A percentile compares a stretch with the other conserved stretches of the same genome.
These are phyloP conservation scores for Limnephilus lunatus DNA, from an alignment of 2,888 invertebrate genomes.

Conservation along the genomic window DNA sequence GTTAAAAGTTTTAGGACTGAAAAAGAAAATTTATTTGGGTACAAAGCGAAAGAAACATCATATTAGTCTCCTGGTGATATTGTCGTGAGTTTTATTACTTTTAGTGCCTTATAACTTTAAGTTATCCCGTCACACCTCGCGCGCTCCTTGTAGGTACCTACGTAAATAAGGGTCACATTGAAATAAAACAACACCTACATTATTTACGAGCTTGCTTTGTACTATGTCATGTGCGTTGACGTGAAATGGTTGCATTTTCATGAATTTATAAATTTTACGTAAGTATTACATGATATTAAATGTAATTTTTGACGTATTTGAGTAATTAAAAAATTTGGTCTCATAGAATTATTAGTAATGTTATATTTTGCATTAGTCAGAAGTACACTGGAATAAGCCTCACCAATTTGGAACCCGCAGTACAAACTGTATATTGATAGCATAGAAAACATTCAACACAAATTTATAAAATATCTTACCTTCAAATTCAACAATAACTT, in stretches of 20 bases:
- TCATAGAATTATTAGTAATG: too few relatives aligned
- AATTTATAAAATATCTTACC: too few relatives aligned
- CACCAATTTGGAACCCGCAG: too few relatives aligned
- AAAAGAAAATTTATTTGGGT: not conserved
- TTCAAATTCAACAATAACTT: too few relatives aligned
- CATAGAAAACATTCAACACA: too few relatives aligned
- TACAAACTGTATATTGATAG: too few relatives aligned
- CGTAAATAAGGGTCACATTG: constrained; percentile 19
- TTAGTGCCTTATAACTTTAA: not conserved
- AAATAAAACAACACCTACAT: not conserved
- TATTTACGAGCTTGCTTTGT: not conserved
- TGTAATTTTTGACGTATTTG: not conserved
- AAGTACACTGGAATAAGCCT: too few relatives aligned
- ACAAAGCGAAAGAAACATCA: not conserved
- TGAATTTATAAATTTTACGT: not conserved
- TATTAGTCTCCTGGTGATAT: not conserved
- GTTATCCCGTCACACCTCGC: not conserved
- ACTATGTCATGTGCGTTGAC: not conserved
- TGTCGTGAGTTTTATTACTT: not conserved
- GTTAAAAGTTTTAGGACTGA: not conserved
- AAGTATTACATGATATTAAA: not conserved
- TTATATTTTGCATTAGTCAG: too few relatives aligned
- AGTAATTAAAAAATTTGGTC: not conserved
- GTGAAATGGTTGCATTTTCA: not conserved
- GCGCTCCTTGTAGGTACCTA: not conserved